Evolutionary conservation across 2,113 vertebrate genomes (phyloP).

Genomic region (Passer montanus): DNA sequence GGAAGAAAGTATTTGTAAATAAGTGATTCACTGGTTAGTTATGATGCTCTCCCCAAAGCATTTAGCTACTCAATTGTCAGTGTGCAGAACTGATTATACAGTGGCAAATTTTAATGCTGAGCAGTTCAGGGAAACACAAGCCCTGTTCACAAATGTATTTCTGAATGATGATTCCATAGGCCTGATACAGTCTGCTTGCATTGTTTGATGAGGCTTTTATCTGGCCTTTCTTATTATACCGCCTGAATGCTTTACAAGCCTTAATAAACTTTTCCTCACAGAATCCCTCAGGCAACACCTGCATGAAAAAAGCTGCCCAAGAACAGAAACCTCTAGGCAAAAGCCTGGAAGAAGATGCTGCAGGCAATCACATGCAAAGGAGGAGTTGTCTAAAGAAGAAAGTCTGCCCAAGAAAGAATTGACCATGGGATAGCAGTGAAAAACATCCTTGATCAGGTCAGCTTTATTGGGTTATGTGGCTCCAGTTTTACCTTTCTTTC

Average conservation of each 20-base stretch:
- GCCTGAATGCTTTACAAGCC: background rate
- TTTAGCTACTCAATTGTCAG: background rate
- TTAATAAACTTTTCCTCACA: background rate
- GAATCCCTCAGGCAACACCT: background rate
- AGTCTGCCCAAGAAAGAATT: background rate
- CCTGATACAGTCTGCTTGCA: background rate
- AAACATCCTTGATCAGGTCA: background rate
- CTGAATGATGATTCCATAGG: background rate
- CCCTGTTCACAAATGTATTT: background rate
- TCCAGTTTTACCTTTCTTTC: background rate
- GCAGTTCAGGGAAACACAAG: background rate
- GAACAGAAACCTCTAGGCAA: background rate
- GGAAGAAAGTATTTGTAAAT: constrained; percentile 7
- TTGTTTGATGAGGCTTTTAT: background rate
- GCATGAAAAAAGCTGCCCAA: background rate
- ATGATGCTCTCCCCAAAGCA: background rate
- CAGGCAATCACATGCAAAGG: background rate
- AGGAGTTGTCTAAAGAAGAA: background rate
- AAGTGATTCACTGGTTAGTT: background rate
- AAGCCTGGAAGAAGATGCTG: background rate
- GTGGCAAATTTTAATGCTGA: background rate
- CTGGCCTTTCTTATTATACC: background rate
- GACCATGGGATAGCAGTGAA: background rate
- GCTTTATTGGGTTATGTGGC: background rate
- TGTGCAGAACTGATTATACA: background rate